These are phyloP conservation scores for Apeltes quadracus DNA, from an alignment of 2,113 vertebrate genomes.

Conservation along the genomic window DNA sequence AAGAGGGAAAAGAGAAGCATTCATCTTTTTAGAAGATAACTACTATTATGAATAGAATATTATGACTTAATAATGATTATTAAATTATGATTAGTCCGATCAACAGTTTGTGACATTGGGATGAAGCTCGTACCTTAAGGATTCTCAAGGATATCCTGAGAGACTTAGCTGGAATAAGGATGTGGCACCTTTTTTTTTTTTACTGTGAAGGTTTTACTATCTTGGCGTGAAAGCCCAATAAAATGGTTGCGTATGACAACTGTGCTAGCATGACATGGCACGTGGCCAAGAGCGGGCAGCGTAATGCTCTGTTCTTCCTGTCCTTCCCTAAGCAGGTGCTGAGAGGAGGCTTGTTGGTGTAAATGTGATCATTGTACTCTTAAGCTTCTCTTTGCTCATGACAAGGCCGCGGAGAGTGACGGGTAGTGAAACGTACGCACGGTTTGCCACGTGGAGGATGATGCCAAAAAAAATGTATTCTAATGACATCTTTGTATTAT, in stretches of 20 bases:
- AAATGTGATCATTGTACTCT: slow-evolving; percentile 59
- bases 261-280: slow-evolving; percentile 24
- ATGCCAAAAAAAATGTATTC: neutral
- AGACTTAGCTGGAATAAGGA: slow-evolving; percentile 9
- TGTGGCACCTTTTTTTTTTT: neutral
- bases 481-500: neutral
- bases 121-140: neutral
- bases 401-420: slow-evolving; percentile 36
- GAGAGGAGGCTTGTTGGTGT: slow-evolving; percentile 56
- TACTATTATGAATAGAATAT: too few relatives aligned
- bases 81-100: neutral
- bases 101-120: slow-evolving; percentile 42
- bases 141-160: slow-evolving; percentile 32
- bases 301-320: slow-evolving; percentile 46
- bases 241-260: slow-evolving; percentile 19
- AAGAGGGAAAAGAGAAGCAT: neutral
- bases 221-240: slow-evolving; percentile 10
- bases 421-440: slow-evolving; percentile 3
- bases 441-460: neutral
- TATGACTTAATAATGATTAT: too few relatives aligned
- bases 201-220: slow-evolving; percentile 13
- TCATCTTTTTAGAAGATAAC: neutral
- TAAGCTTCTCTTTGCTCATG: slow-evolving; percentile 33
- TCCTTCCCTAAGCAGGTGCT: slow-evolving; percentile 56
- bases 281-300: slow-evolving; percentile 17